A percentile compares a stretch with the other conserved stretches of the same genome.
Evolutionary conservation across 2,888 invertebrate species (phyloP).

Genomic region (Ophioninae sp.): DNA sequence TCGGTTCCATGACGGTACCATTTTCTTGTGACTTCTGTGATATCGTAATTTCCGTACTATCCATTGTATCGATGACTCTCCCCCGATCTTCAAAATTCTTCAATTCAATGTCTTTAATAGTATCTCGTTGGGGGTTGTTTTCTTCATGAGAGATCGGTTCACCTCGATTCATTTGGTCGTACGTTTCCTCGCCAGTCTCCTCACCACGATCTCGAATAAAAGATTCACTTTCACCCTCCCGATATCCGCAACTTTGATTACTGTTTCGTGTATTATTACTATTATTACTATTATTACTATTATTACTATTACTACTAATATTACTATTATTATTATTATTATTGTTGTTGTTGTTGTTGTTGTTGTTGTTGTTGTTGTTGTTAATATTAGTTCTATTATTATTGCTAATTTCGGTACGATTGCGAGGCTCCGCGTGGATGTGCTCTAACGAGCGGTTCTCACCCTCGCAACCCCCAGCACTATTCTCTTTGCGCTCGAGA

Average conservation of each 20-base stretch:
- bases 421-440: neutral
- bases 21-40: constrained; percentile 57
- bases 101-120: constrained; percentile 54
- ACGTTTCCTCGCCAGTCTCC: constrained; percentile 13
- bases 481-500: constrained; percentile 54
- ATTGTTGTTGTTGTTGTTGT: constrained; percentile 27
- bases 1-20: constrained; percentile 53
- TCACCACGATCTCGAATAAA: constrained; percentile 8
- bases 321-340: constrained; percentile 11
- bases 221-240: constrained; percentile 50
- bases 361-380: constrained; percentile 32
- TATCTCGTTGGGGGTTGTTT: constrained; percentile 19
- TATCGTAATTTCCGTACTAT: constrained; percentile 25
- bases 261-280: constrained; percentile 24
- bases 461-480: constrained; percentile 50
- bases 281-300: constrained; percentile 36
- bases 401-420: constrained; percentile 22
- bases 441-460: constrained; percentile 20
- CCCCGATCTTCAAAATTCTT: constrained; percentile 35
- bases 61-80: constrained; percentile 26
- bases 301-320: constrained; percentile 34
- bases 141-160: constrained; percentile 11
- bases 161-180: neutral
- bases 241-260: constrained; percentile 26
- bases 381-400: constrained; percentile 30